Evolutionary conservation across 2,113 vertebrate species (phyloP).

Genomic region (Lonchura striata): DNA sequence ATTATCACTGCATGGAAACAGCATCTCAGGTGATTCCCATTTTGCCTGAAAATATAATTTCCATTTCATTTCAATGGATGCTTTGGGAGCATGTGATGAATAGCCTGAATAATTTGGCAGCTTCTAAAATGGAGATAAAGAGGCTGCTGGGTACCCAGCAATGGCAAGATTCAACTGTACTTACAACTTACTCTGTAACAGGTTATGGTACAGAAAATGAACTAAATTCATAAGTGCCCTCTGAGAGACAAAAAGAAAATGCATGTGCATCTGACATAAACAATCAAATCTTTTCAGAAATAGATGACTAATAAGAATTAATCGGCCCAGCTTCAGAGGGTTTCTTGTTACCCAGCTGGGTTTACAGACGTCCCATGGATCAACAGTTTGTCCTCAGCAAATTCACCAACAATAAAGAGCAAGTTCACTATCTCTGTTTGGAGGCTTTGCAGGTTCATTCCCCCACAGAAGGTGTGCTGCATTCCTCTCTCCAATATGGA

Average conservation of each 20-base stretch:
- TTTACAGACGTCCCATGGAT: not conserved
- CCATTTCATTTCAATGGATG: constrained; percentile 37
- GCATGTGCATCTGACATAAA: not conserved
- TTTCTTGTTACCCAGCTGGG: not conserved
- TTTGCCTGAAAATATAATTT: constrained; percentile 65
- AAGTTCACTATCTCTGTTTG: accelerated
- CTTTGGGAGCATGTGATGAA: not conserved
- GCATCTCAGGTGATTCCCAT: constrained; percentile 18
- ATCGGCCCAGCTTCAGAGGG: not conserved
- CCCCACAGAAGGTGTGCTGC: not conserved
- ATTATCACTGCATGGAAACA: not conserved
- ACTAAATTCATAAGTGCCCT: not conserved
- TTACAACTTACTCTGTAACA: not conserved
- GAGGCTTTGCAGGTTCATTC: not conserved
- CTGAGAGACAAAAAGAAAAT: not conserved
- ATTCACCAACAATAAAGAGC: not conserved
- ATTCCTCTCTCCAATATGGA: not conserved
- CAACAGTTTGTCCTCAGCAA: not conserved
- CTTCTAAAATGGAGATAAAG: constrained; percentile 6
- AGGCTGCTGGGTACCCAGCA: not conserved
- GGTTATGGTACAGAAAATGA: not conserved
- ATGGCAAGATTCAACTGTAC: not conserved
- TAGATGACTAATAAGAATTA: not conserved
- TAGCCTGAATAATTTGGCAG: constrained; percentile 2
- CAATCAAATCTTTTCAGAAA: not conserved